Percentiles rank a stretch among this genome's conserved stretches.
phyloP scores from a whole-genome alignment of 2,113 vertebrate genomes.

The Tringa solitaria region DNA sequence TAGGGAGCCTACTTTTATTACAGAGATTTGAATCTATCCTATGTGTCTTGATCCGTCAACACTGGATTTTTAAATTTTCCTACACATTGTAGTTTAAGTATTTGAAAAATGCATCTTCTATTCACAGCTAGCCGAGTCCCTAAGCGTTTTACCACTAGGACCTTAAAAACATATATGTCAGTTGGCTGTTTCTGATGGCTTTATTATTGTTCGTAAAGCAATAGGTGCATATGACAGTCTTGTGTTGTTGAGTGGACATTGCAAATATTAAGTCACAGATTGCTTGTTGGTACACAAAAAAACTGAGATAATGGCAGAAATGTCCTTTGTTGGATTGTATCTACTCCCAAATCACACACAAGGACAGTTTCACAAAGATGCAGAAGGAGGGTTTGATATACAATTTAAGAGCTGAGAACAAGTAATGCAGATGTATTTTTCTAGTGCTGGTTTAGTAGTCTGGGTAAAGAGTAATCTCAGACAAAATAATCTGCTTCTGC shows the following conservation, averaged over 20 bases:
- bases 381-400: not conserved
- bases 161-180: not conserved
- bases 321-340: not conserved
- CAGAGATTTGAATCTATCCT: not conserved
- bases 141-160: not conserved
- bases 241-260: not conserved
- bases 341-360: not conserved
- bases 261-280: not conserved
- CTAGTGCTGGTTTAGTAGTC: not conserved
- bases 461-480: not conserved
- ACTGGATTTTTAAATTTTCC: not conserved
- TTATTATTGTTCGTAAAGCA: not conserved
- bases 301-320: not conserved
- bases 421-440: not conserved
- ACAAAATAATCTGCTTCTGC: not conserved
- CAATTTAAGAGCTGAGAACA: not conserved
- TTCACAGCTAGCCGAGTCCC: not conserved
- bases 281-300: not conserved
- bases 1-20: not conserved
- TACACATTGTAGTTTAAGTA: not conserved
- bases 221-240: not conserved
- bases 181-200: not conserved
- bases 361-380: not conserved
- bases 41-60: not conserved
- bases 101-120: not conserved